phyloP scores from a whole-genome alignment of 1,140 invertebrate species.

The Akabosia matsudoensis region DNA sequence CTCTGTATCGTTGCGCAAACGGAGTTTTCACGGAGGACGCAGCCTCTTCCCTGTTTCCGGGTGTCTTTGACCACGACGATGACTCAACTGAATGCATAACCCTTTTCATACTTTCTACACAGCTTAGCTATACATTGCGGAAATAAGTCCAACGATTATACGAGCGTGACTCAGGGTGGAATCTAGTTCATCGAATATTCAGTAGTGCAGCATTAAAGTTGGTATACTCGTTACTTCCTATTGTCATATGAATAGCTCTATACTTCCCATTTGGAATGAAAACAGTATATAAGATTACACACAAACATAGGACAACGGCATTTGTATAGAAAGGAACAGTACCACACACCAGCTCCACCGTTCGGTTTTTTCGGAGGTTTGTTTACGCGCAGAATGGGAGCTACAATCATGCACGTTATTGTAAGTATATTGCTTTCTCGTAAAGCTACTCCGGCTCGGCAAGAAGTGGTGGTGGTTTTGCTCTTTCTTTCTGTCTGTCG shows the following conservation, averaged over 20 bases:
- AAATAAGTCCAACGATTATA: not conserved
- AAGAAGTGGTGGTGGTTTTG: too few species aligned
- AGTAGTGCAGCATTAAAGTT: too few species aligned
- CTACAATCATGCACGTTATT: too few species aligned
- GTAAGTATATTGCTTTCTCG: too few species aligned
- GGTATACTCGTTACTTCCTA: too few species aligned
- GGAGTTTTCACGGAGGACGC: conserved; percentile 8
- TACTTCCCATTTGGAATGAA: too few species aligned
- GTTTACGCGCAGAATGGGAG: too few species aligned
- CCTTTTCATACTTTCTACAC: not conserved
- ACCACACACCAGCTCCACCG: not conserved
- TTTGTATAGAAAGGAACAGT: not conserved
- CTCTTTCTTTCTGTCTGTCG: too few species aligned
- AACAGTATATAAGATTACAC: not conserved
- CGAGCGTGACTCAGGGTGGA: too few species aligned
- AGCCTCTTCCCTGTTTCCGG: conserved; percentile 21
- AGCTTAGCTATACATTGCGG: not conserved
- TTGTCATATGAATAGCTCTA: too few species aligned
- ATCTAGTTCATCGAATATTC: too few species aligned
- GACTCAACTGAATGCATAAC: not conserved
- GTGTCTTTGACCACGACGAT: not conserved
- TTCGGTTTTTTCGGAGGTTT: not conserved
- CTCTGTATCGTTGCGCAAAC: conserved; percentile 19
- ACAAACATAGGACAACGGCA: not conserved
- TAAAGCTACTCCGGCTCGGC: too few species aligned